These are phyloP conservation scores for Phorcus lineatus DNA, from an alignment of 2,888 invertebrate genomes.

Conservation along the genomic window DNA sequence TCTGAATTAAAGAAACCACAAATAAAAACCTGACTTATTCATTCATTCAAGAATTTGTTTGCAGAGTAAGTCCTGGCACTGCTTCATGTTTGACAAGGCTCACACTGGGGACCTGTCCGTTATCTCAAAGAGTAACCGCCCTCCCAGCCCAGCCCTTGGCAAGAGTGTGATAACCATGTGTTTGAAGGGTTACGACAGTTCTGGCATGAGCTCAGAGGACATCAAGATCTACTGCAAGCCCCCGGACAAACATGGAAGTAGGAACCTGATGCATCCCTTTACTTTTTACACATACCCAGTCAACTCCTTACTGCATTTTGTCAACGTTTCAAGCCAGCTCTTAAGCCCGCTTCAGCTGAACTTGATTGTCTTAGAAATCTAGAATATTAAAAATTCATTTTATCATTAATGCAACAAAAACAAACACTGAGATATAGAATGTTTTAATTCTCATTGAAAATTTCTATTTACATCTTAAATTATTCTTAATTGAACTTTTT, in stretches of 20 bases:
- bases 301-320: not conserved
- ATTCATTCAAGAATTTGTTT: not conserved
- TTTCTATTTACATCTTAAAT: too few relatives aligned
- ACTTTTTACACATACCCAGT: not conserved
- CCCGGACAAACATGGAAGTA: conserved; percentile 60
- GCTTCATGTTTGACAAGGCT: conserved; percentile 64
- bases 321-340: too few relatives aligned
- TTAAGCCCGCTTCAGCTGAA: too few relatives aligned
- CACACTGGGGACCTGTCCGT: conserved; percentile 51
- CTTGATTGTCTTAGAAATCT: too few relatives aligned
- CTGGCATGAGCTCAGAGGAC: conserved; percentile 21
- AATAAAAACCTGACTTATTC: too few relatives aligned
- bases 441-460: too few relatives aligned
- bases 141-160: conserved; percentile 50
- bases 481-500: too few relatives aligned
- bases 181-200: conserved; percentile 48
- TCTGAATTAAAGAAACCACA: too few relatives aligned
- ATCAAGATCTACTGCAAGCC: conserved; percentile 61
- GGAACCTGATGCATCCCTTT: not conserved
- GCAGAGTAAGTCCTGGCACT: conserved; percentile 52
- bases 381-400: too few relatives aligned
- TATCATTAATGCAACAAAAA: too few relatives aligned
- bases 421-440: too few relatives aligned
- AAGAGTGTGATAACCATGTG: conserved; percentile 56
- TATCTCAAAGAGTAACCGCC: conserved; percentile 54